Conservation (phyloP, 2,113 vertebrate species). For the Urocolius indicus region DNA sequence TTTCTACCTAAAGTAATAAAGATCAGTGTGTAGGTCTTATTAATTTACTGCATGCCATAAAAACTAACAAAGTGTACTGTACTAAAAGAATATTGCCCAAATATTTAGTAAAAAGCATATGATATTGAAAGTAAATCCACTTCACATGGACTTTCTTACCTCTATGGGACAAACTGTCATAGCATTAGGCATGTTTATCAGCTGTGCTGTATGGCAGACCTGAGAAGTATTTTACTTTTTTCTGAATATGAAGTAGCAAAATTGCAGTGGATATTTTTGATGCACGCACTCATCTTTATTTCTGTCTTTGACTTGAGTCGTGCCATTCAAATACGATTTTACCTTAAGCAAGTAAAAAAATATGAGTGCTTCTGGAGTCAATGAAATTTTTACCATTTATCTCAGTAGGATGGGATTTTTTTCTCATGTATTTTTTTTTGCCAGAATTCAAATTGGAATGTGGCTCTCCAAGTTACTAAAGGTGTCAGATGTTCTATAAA, state of each 20-base stretch:
- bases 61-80: constrained; percentile 21
- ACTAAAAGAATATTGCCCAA: neutral
- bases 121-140: neutral
- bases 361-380: neutral
- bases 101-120: constrained; percentile 12
- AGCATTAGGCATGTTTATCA: neutral
- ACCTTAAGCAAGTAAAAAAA: neutral
- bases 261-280: neutral
- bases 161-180: neutral
- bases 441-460: neutral
- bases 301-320: neutral
- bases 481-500: neutral
- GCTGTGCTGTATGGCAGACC: neutral
- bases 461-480: neutral
- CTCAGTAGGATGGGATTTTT: neutral
- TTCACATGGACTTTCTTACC: neutral
- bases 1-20: constrained; percentile 57
- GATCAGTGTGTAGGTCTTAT: constrained; percentile 9
- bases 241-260: neutral
- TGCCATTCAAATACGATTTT: neutral
- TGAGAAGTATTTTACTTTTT: neutral
- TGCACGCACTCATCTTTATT: neutral
- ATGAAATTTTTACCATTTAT: neutral
- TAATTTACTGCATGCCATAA: constrained; percentile 54
- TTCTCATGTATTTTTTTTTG: neutral